Percentiles rank a stretch among this genome's conserved stretches.
phyloP scores from a whole-genome alignment of 2,797 vertebrate species.

The Hyperoplus immaculatus region DNA sequence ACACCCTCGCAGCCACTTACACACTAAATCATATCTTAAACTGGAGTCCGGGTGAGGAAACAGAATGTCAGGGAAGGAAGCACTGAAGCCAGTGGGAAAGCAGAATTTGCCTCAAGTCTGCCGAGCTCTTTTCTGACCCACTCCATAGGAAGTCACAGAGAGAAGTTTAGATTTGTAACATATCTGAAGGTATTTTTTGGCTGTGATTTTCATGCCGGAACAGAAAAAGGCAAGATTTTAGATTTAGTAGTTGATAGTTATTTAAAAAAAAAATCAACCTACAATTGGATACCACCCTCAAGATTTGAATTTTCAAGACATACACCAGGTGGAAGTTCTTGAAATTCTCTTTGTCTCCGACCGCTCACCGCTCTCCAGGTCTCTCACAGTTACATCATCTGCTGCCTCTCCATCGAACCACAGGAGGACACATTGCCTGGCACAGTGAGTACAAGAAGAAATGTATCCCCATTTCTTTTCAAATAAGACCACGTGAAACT shows the following conservation, averaged over 20 bases:
- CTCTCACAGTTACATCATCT: slow-evolving; percentile 41
- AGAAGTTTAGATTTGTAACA: slow-evolving; percentile 24
- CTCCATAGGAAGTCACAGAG: slow-evolving; percentile 10
- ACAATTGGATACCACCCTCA: slow-evolving; percentile 22
- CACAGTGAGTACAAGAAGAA: slow-evolving; percentile 64
- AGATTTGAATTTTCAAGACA: slow-evolving; percentile 45
- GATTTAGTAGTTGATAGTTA: not conserved
- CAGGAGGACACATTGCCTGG: slow-evolving; percentile 16
- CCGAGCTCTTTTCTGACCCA: slow-evolving; percentile 44
- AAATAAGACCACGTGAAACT: not conserved
- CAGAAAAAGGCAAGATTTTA: not conserved
- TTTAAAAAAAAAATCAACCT: slow-evolving; percentile 8
- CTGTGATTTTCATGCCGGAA: not conserved
- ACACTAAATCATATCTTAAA: slow-evolving; percentile 69
- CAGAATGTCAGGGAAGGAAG: slow-evolving; percentile 83
- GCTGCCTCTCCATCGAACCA: slow-evolving; percentile 17
- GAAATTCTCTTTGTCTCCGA: slow-evolving; percentile 62
- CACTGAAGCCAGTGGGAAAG: slow-evolving; percentile 73
- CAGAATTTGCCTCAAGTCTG: slow-evolving; percentile 55
- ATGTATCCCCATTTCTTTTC: not conserved
- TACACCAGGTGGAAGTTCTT: slow-evolving; percentile 68
- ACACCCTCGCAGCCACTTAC: slow-evolving; percentile 27
- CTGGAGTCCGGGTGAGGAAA: slow-evolving; percentile 79
- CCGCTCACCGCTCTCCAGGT: slow-evolving; percentile 27
- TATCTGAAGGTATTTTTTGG: not conserved